phyloP scores from a whole-genome alignment of 2,797 vertebrate species.

The Spinibarbus caldwelli region DNA sequence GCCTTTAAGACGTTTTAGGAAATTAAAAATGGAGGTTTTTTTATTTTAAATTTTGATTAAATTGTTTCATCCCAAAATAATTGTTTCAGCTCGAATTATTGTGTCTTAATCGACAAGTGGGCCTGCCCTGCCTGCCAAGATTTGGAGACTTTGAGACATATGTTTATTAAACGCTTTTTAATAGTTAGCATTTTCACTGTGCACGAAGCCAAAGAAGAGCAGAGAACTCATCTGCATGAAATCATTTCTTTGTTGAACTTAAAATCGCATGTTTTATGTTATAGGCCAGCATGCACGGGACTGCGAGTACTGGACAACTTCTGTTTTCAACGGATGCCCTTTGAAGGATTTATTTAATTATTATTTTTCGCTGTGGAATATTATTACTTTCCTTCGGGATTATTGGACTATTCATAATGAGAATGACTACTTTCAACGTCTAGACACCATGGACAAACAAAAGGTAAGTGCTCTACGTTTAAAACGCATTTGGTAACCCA shows the following conservation, averaged over 20 bases:
- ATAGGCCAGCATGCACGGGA: not conserved
- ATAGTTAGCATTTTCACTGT: not conserved
- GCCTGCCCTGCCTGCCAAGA: not conserved
- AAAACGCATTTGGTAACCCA: not conserved
- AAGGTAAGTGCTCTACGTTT: conserved; percentile 23
- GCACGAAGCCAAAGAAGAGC: not conserved
- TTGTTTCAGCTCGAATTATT: not conserved
- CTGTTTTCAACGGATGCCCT: not conserved
- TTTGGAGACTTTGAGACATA: not conserved
- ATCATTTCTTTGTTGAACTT: not conserved
- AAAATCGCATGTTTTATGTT: not conserved
- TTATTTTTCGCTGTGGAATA: conserved; percentile 17
- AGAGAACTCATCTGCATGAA: not conserved
- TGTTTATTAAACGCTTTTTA: not conserved
- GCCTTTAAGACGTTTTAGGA: not conserved
- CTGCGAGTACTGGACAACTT: not conserved
- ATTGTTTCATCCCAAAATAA: no score
- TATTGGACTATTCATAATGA: not conserved
- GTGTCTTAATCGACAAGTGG: not conserved
- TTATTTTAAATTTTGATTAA: not conserved
- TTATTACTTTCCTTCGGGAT: conserved; percentile 22
- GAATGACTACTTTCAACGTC: not conserved
- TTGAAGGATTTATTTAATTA: conserved; percentile 33
- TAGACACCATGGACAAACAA: not conserved
- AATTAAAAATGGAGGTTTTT: no score